Base-by-base conservation (phyloP, 2,113 vertebrate genomes). In the Brienomyrus longianalis region DNA sequence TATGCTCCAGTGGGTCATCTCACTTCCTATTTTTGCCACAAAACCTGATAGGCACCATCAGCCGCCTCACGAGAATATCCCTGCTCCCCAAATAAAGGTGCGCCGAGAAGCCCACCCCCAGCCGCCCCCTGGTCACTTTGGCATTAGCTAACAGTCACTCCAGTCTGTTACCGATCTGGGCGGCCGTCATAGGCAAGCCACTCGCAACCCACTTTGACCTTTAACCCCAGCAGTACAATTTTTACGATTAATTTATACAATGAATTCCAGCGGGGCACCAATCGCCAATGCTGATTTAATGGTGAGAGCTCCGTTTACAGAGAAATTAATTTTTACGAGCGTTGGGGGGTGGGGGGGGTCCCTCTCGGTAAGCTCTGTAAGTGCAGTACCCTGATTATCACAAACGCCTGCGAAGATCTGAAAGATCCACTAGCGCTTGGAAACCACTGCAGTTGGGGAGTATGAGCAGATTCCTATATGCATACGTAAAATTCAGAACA, bases 11-110 rank as follows among this genome's bases (percentile, higher is more conserved):
- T 21, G 21, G 35, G 74, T 56, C 88, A 17, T 51, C n/a, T 74
- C 11, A 54, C 8, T 83, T 35, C n/a, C 74, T 89, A 35, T 83
- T 89, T 77, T 19, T 74, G 88, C 88, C 27, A 35, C 59, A 52
- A 89, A 84, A 89, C 23, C 19, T 86, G 89, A 89, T 50, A 86
- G 39, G 35, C 6, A 62, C 45, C 27, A 80, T 62, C 43, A 54
- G 17, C 47, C 17, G 27, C 59, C 23, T 17, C 56, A 23, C 59
- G 17, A 62, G 47, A 62, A 86, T 86, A 89, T 70, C 43, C 83
- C 52, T 5, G 8, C 23, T 19, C 56, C 45, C 54, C 17, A 51
- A 85, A 70, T 86, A 90, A 90, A 74, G 39, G 21, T 27, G 56
- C 10, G 6, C 83, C 17, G 35, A 83, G 80, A 47, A 43, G 17